Percentiles rank a stretch among this genome's conserved stretches.
phyloP scores from a whole-genome alignment of 1,140 invertebrate species.

The Cyclina sinensis region DNA sequence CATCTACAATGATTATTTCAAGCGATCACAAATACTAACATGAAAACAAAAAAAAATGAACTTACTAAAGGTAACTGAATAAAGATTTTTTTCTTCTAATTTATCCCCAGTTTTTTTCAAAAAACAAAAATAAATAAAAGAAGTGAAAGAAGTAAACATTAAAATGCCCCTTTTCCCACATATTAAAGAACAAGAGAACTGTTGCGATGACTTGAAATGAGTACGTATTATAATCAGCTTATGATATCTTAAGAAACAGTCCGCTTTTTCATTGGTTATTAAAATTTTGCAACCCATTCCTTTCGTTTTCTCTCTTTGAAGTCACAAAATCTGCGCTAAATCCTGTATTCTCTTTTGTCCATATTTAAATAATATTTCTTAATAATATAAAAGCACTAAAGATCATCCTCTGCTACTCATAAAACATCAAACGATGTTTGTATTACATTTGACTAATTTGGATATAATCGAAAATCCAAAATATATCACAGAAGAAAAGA shows the following conservation, averaged over 20 bases:
- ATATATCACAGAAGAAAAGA: not conserved
- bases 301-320: slow-evolving; percentile 47
- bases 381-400: slow-evolving; percentile 23
- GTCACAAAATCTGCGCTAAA: slow-evolving; percentile 14
- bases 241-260: not conserved
- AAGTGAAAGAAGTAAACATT: not conserved
- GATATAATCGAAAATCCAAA: slow-evolving; percentile 30
- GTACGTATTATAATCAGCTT: slow-evolving; percentile 20
- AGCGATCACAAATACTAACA: no score
- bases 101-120: no score
- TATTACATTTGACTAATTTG: slow-evolving; percentile 33
- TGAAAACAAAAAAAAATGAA: no score
- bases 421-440: slow-evolving; percentile 24
- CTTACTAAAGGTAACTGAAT: no score
- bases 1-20: no score
- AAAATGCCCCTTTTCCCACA: slow-evolving; percentile 23
- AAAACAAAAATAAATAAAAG: not conserved
- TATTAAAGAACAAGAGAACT: not conserved
- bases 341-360: slow-evolving; percentile 34
- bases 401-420: not conserved
- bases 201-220: not conserved
- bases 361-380: slow-evolving; percentile 40
- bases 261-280: slow-evolving; percentile 37
- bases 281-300: slow-evolving; percentile 21
- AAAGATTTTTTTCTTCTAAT: no score